These are phyloP conservation scores for Sericinus montela DNA, from an alignment of 2,888 invertebrate species.

Conservation along the genomic window DNA sequence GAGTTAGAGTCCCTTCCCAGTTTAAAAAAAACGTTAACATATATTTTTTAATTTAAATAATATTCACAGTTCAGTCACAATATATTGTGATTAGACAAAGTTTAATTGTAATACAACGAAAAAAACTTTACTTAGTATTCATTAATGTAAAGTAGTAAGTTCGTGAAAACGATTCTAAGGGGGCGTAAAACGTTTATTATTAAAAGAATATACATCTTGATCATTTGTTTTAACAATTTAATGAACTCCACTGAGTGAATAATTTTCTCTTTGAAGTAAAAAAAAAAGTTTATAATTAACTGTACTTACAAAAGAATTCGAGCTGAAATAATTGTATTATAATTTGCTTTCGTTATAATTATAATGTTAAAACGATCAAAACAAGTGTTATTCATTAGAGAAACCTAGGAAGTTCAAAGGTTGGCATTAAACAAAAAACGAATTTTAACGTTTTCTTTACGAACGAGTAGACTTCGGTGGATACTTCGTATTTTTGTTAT, in stretches of 20 bases:
- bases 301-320: constrained; percentile 3
- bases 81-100: too few species aligned
- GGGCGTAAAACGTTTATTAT: too few species aligned
- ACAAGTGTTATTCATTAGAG: constrained; percentile 8
- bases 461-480: constrained; percentile 7
- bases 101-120: too few species aligned
- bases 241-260: background rate
- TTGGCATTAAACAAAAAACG: constrained; percentile 10
- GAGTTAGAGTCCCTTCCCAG: too few species aligned
- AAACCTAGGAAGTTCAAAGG: constrained; percentile 20
- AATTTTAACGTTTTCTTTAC: constrained; percentile 11
- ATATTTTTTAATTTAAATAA: too few species aligned
- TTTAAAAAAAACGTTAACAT: too few species aligned
- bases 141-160: too few species aligned
- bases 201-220: too few species aligned
- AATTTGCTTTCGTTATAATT: constrained; percentile 15
- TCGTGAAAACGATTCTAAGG: too few species aligned
- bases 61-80: too few species aligned
- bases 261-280: constrained; percentile 10
- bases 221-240: background rate
- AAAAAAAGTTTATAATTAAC: constrained; percentile 2
- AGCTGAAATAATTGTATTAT: constrained; percentile 8
- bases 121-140: too few species aligned
- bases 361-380: constrained; percentile 5
- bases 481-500: too few species aligned